Conservation (phyloP, 2,113 vertebrate species). For the Turnix velox region DNA sequence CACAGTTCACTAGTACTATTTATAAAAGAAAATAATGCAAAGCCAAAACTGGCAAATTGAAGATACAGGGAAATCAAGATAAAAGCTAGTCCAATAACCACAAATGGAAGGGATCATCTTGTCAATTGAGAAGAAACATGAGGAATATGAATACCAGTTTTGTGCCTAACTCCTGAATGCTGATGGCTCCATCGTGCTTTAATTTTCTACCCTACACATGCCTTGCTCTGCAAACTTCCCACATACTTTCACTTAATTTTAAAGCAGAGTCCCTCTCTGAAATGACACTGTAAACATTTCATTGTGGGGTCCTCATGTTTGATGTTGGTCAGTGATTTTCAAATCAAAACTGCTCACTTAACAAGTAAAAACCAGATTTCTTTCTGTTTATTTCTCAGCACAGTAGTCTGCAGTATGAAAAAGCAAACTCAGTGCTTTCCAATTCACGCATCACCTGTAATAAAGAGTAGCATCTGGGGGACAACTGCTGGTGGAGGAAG, state of each 20-base stretch:
- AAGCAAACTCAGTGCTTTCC: background rate
- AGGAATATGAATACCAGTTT: slow-evolving; percentile 52
- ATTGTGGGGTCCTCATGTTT: slow-evolving; percentile 18
- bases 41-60: slow-evolving; percentile 10
- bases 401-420: background rate
- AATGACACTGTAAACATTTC: slow-evolving; percentile 48
- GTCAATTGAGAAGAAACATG: slow-evolving; percentile 50
- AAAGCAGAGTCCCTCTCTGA: slow-evolving; percentile 32
- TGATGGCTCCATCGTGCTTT: slow-evolving; percentile 40
- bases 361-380: slow-evolving; percentile 35
- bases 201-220: slow-evolving; percentile 31
- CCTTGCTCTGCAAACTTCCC: slow-evolving; percentile 18
- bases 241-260: slow-evolving; percentile 41
- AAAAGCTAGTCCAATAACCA: slow-evolving; percentile 45
- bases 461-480: background rate
- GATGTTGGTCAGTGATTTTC: slow-evolving; percentile 42
- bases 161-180: background rate
- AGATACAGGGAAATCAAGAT: slow-evolving; percentile 42
- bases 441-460: background rate
- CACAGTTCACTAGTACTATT: background rate
- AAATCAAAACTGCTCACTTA: slow-evolving; percentile 40
- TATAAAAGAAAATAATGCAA: background rate
- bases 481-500: background rate
- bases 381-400: slow-evolving; percentile 25
- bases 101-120: slow-evolving; percentile 50